Conservation (phyloP, 2,888 invertebrate genomes). For the Anagyrus pseudococci region DNA sequence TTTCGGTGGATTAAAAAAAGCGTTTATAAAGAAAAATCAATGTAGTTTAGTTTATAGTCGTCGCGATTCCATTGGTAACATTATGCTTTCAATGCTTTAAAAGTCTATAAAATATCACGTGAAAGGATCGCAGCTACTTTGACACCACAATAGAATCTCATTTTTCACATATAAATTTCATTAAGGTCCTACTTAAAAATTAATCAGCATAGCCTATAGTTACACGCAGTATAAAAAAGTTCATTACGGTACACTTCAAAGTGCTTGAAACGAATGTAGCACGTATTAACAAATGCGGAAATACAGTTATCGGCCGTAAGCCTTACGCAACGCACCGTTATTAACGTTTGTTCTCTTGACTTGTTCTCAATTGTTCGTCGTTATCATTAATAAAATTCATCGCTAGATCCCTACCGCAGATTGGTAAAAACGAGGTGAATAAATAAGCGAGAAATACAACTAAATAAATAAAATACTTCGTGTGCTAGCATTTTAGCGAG, state of each 20-base stretch:
- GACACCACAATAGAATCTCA: slow-evolving; percentile 36
- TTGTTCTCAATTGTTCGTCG: neutral
- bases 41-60: no score
- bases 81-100: slow-evolving; percentile 31
- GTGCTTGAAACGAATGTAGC: slow-evolving; percentile 24
- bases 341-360: slow-evolving; percentile 15
- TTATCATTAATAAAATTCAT: slow-evolving; percentile 11
- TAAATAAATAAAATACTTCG: slow-evolving; percentile 48
- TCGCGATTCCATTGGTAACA: slow-evolving; percentile 39
- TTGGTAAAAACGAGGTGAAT: slow-evolving; percentile 38
- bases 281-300: slow-evolving; percentile 29
- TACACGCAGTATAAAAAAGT: slow-evolving; percentile 38
- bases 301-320: slow-evolving; percentile 11
- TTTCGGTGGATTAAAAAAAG: slow-evolving; percentile 39
- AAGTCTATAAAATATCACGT: slow-evolving; percentile 42
- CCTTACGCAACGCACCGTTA: slow-evolving; percentile 29
- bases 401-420: slow-evolving; percentile 39
- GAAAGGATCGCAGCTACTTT: slow-evolving; percentile 35
- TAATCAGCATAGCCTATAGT: slow-evolving; percentile 32
- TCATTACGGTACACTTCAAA: slow-evolving; percentile 32
- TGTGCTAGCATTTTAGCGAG: slow-evolving; percentile 58
- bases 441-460: slow-evolving; percentile 41
- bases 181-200: slow-evolving; percentile 36
- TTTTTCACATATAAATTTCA: slow-evolving; percentile 32
- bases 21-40: slow-evolving; percentile 37